Base-by-base conservation (phyloP, 2,888 invertebrate genomes). In the Diplazon laetatorius region DNA sequence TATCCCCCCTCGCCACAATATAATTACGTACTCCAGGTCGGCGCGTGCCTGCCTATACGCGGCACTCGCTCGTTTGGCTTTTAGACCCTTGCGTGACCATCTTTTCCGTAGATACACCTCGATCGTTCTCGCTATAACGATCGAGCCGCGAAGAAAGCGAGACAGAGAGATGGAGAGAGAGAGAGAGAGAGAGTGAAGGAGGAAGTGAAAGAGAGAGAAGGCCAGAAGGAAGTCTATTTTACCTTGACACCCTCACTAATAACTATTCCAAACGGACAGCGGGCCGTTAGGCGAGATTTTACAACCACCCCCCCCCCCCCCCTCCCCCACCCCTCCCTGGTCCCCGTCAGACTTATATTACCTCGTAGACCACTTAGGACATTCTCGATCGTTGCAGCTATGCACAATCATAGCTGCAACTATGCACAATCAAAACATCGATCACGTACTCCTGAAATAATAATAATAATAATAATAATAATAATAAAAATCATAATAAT, bases 11-110 rank as follows among this genome's bases (percentile, higher is more conserved):
- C 50, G 74, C 86, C 84, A 87, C 86, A 84, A 88, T 89, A 89
- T 89, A 89, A 89, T 89, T 89, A 89, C 84, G 85, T 88, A 82
- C 87, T 87, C 88, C 77, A 85, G 81, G 84, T 80, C 84, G 87
- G 86, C 88, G 88, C 89, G 89, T 90, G 89, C 87, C 87, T 84
- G 80, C 85, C 85, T 46, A 72, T 44, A 52, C n/a, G n/a, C n/a
- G n/a, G 35, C 63, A 44, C 48, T 66, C 18, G 52, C 62, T 55
- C 76, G 10, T 63, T 39, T 65, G 68, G 50, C 39, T 69, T 63
- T 35, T 55, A 35, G 18, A 60, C 72, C 60, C 82, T 84, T 73
- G 84, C 88, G 87, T 88, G 88, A 87, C 88, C 87, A 88, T 88
- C 88, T 82, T 80, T 78, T 60, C 16, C 65, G 66, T 66, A 68